phyloP scores from a whole-genome alignment of 1,140 invertebrate species.

The Drosophila pallidifrons region DNA sequence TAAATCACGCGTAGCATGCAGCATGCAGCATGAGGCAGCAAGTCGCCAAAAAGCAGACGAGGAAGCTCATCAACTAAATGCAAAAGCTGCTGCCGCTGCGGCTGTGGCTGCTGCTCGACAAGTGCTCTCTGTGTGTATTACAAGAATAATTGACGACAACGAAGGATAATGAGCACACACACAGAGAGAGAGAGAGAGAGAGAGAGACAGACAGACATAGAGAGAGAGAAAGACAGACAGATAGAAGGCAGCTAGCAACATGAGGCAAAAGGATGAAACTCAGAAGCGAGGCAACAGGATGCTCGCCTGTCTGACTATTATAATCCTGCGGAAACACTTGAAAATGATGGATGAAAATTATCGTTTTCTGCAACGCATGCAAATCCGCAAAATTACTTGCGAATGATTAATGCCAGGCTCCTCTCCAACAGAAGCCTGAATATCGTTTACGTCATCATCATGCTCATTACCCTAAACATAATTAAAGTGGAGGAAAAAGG shows the following conservation, averaged over 20 bases:
- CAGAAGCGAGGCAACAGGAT: constrained; percentile 11
- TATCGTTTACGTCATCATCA: constrained; percentile 36
- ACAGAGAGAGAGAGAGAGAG: constrained; percentile 31
- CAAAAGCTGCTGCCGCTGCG: constrained; percentile 47
- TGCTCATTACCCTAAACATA: constrained; percentile 20
- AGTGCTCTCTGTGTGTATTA: constrained; percentile 54
- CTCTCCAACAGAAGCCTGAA: background rate
- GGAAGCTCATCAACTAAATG: constrained; percentile 77
- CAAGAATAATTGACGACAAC: constrained; percentile 80
- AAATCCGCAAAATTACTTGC: constrained; percentile 82
- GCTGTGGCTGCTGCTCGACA: constrained; percentile 28
- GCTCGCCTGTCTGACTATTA: constrained; percentile 41
- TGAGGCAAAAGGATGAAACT: constrained; percentile 14
- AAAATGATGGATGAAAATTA: constrained; percentile 83
- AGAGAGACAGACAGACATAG: constrained; percentile 4
- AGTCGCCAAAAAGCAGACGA: constrained; percentile 32
- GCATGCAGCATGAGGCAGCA: background rate
- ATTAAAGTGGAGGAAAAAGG: background rate
- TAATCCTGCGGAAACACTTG: constrained; percentile 80
- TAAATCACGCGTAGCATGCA: constrained; percentile 40
- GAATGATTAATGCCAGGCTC: constrained; percentile 73
- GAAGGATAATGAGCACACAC: constrained; percentile 70
- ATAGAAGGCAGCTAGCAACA: constrained; percentile 42
- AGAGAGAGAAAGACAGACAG: background rate
- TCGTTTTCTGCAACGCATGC: constrained; percentile 81